phyloP scores from a whole-genome alignment of 2,113 vertebrate genomes.

The Danionella cerebrum region DNA sequence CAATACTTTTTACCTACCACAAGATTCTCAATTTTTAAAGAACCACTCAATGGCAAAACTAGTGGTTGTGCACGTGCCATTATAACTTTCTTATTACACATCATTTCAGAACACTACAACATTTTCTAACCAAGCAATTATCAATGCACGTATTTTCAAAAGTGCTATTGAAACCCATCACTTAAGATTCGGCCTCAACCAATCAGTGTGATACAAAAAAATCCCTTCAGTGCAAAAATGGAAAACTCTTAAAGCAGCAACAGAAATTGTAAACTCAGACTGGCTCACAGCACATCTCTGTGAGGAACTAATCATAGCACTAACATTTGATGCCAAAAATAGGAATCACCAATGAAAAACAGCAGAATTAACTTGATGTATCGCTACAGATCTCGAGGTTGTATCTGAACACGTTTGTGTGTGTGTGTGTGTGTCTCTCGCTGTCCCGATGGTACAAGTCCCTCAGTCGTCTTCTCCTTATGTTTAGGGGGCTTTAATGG shows the following conservation, averaged over 20 bases:
- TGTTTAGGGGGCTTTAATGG: constrained; percentile 61
- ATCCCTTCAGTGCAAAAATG: no score
- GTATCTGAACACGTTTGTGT: not conserved
- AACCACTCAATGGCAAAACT: no score
- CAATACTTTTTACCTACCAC: no score
- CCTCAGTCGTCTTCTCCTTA: constrained; percentile 58
- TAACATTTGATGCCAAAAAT: not conserved
- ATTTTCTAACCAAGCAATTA: no score
- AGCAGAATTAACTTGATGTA: not conserved
- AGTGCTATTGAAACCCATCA: not conserved
- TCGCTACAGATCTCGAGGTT: not conserved
- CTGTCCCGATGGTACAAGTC: constrained; percentile 37
- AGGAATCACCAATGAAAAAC: not conserved
- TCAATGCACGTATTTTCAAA: no score
- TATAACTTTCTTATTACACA: no score
- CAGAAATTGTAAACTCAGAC: not conserved
- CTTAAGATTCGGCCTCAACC: not conserved
- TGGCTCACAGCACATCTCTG: not conserved
- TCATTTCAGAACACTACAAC: no score
- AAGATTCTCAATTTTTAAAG: no score
- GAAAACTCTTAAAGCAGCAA: not conserved
- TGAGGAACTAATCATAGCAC: not conserved
- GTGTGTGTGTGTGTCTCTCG: not conserved
- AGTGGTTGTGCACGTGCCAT: no score
- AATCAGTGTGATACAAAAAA: no score